Evolutionary conservation across 2,797 vertebrate genomes (phyloP).

Genomic region (Pitangus sulphuratus): DNA sequence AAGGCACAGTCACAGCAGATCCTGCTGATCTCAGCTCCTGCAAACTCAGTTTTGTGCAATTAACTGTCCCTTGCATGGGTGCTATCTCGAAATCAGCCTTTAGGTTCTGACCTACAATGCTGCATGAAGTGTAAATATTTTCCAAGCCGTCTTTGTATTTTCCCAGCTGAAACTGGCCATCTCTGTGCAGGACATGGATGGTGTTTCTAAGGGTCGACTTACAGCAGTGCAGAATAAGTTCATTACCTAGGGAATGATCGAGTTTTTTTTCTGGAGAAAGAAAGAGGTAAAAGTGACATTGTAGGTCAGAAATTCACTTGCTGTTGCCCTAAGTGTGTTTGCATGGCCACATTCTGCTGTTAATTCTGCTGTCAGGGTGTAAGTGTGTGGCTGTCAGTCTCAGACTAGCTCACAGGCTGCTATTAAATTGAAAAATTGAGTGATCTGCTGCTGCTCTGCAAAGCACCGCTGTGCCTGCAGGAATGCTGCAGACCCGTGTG

Average conservation of each 20-base stretch:
- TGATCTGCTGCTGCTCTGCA: background rate
- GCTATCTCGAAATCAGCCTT: background rate
- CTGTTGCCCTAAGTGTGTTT: background rate
- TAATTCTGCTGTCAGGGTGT: background rate
- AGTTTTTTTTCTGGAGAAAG: rapidly evolving
- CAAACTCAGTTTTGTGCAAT: background rate
- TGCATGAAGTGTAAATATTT: background rate
- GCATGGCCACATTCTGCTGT: background rate
- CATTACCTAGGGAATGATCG: background rate
- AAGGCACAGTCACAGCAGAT: background rate
- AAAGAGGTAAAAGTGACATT: background rate
- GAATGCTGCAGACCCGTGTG: background rate
- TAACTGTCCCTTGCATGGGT: background rate
- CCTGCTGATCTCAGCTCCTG: background rate
- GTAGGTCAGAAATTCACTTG: background rate
- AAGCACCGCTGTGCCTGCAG: background rate
- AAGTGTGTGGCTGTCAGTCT: background rate
- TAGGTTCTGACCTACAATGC: background rate
- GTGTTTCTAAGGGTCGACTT: background rate
- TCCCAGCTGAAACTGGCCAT: background rate
- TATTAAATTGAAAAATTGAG: background rate
- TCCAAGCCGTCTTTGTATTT: background rate
- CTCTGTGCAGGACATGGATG: background rate
- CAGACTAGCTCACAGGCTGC: background rate
- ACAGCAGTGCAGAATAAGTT: background rate